These are phyloP conservation scores for Pundamilia nyererei DNA, from an alignment of 2,113 vertebrate genomes.

Conservation along the genomic window DNA sequence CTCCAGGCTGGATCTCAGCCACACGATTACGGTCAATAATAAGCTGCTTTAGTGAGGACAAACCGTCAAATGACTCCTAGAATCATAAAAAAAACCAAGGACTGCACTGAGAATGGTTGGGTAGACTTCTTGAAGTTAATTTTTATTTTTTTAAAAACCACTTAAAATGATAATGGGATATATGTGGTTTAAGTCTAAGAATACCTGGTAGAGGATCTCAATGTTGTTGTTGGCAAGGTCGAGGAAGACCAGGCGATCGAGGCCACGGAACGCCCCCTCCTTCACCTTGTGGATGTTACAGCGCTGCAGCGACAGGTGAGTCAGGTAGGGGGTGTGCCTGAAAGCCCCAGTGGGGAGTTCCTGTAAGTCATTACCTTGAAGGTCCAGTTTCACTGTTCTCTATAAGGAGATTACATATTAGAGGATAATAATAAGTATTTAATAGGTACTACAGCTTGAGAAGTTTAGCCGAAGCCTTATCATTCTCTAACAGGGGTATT, in stretches of 20 bases:
- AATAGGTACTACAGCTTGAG: accelerated
- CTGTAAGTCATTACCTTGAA: constrained; percentile 77
- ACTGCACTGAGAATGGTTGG: accelerated
- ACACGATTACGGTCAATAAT: constrained; percentile 79
- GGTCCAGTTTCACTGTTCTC: constrained; percentile 84
- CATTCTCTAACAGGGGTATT: background rate
- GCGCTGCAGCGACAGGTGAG: constrained; percentile 80
- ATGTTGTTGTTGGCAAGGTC: constrained; percentile 85
- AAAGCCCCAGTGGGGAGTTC: constrained; percentile 74
- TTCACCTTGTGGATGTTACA: constrained; percentile 79
- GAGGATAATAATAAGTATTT: background rate
- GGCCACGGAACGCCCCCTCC: constrained; percentile 86
- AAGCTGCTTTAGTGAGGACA: constrained; percentile 82
- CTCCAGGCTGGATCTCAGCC: constrained; percentile 86
- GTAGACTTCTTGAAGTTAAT: background rate
- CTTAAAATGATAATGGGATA: accelerated
- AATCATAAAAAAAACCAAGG: background rate
- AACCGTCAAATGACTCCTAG: constrained; percentile 85
- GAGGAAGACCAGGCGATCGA: constrained; percentile 84
- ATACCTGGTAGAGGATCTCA: constrained; percentile 79
- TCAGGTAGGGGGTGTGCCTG: constrained; percentile 78
- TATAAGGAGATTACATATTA: constrained; percentile 12
- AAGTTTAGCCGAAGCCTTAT: background rate
- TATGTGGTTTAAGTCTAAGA: background rate
- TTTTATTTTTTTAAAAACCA: background rate